These are phyloP conservation scores for Drosophila bocqueti DNA, from an alignment of 1,140 invertebrate species.

Conservation along the genomic window DNA sequence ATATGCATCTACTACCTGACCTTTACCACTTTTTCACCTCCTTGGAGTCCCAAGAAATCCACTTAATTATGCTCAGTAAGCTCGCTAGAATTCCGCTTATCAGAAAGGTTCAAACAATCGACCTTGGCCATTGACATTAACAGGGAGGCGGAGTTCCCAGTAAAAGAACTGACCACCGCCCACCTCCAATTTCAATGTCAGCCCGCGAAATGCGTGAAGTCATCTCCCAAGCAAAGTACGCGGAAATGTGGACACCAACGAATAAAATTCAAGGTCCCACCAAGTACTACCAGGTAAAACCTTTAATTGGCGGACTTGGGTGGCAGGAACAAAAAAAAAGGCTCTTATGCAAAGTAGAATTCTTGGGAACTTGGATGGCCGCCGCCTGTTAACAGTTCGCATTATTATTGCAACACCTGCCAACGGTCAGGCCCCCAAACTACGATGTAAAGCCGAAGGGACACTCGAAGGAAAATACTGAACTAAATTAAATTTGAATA, in stretches of 20 bases:
- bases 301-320: constrained; percentile 29
- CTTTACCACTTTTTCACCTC: constrained; percentile 30
- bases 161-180: constrained; percentile 29
- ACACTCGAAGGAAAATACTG: constrained; percentile 10
- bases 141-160: constrained; percentile 33
- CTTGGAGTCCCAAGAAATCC: constrained; percentile 43
- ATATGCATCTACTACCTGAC: constrained; percentile 27
- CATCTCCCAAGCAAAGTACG: constrained; percentile 45
- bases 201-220: constrained; percentile 68
- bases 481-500: not conserved
- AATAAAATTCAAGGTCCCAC: constrained; percentile 36
- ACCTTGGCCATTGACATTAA: constrained; percentile 78
- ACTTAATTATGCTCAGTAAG: constrained; percentile 37
- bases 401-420: constrained; percentile 55
- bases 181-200: constrained; percentile 63
- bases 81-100: constrained; percentile 66
- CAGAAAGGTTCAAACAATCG: constrained; percentile 45
- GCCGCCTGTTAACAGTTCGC: constrained; percentile 46
- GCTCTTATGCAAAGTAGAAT: constrained; percentile 47
- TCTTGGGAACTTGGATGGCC: constrained; percentile 38
- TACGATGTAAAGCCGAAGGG: not conserved
- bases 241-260: constrained; percentile 45
- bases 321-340: not conserved
- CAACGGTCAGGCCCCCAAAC: constrained; percentile 11
- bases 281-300: not conserved